Evolutionary conservation across 2,113 vertebrate species (phyloP).

Genomic region (Plotosus lineatus): DNA sequence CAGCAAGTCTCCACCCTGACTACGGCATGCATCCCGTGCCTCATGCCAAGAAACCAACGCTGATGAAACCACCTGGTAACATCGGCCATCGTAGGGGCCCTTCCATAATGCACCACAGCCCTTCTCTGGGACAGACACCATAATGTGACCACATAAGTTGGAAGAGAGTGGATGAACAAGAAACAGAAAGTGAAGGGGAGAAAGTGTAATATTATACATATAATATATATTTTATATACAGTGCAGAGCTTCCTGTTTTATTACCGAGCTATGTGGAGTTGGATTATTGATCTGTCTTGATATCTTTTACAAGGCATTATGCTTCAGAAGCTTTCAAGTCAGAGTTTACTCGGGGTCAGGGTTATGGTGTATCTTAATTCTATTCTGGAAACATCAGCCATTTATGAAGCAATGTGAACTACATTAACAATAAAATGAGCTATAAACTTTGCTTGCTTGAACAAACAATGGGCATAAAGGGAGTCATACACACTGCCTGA

Average conservation of each 20-base stretch:
- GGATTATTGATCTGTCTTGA: neutral
- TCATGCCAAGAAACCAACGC: constrained; percentile 86
- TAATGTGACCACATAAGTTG: neutral
- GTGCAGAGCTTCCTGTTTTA: neutral
- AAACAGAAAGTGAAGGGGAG: neutral
- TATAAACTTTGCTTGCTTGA: too few relatives aligned
- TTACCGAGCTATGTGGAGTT: neutral
- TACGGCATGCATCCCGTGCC: constrained; percentile 86
- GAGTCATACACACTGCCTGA: neutral
- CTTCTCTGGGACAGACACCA: constrained; percentile 70
- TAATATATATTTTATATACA: neutral
- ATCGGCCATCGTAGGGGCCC: constrained; percentile 69
- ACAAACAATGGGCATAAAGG: neutral
- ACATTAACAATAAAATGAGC: too few relatives aligned
- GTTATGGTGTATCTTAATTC: neutral
- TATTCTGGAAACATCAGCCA: neutral
- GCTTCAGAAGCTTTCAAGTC: neutral
- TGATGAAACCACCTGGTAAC: constrained; percentile 86
- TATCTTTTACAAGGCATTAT: neutral
- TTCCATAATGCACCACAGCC: constrained; percentile 81
- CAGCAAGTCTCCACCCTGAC: constrained; percentile 87
- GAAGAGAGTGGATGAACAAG: neutral
- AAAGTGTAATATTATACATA: neutral
- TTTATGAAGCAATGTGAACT: too few relatives aligned
- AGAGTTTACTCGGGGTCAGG: neutral